These are phyloP conservation scores for Stegophylla sp. DNA, from an alignment of 2,888 invertebrate genomes.

Conservation along the genomic window DNA sequence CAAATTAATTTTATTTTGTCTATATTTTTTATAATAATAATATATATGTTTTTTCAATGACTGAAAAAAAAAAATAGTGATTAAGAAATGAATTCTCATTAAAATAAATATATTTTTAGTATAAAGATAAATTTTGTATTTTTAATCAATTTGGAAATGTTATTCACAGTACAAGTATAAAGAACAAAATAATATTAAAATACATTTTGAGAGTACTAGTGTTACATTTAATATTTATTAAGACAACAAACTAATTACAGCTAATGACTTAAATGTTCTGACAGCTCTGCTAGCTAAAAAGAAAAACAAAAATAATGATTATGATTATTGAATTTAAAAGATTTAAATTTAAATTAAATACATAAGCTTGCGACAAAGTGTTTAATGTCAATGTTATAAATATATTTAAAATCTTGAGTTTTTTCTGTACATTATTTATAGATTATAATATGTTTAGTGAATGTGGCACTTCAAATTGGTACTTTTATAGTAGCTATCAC, in stretches of 20 bases:
- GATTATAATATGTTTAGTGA: too few relatives aligned
- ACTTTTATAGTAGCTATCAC: too few relatives aligned
- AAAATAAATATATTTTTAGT: conserved; percentile 45
- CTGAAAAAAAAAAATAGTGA: neutral
- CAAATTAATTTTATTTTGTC: conserved; percentile 31
- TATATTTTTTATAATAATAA: too few relatives aligned
- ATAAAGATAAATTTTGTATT: conserved; percentile 1
- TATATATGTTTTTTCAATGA: neutral
- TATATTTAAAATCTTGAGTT: too few relatives aligned
- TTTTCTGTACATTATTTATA: too few relatives aligned
- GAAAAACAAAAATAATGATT: neutral
- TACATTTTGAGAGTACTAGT: conserved; percentile 12
- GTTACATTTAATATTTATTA: conserved; percentile 17
- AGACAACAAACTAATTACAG: neutral
- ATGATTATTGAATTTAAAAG: neutral
- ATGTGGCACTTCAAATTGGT: too few relatives aligned
- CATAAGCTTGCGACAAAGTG: too few relatives aligned
- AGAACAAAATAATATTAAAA: neutral
- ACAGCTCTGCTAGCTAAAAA: conserved; percentile 51
- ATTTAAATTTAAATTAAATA: too few relatives aligned
- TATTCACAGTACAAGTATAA: neutral
- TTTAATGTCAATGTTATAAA: too few relatives aligned
- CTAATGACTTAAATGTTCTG: conserved; percentile 1
- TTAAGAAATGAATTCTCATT: neutral
- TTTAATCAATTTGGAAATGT: conserved; percentile 60